Conservation (phyloP, 2,888 invertebrate genomes). For the Ochlodes sylvanus region DNA sequence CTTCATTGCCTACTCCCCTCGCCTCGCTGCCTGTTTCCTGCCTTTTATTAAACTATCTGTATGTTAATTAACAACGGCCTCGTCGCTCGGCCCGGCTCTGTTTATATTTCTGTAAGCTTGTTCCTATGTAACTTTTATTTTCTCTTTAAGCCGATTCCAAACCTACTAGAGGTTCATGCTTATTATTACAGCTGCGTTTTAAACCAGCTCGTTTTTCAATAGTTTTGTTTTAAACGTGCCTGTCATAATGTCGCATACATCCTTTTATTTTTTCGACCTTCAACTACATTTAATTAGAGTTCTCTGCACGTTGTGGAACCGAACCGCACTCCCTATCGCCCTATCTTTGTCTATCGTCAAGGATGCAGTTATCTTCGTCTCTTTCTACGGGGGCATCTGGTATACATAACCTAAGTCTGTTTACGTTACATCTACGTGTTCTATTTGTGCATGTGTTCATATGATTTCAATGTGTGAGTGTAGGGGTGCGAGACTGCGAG, state of each 20-base stretch:
- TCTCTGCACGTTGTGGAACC: conserved; percentile 75
- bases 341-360: conserved; percentile 65
- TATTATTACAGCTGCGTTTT: conserved; percentile 54
- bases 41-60: conserved; percentile 84
- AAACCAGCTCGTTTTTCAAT: conserved; percentile 44
- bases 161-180: conserved; percentile 24
- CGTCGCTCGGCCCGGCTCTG: conserved; percentile 64
- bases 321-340: conserved; percentile 64
- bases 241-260: conserved; percentile 55
- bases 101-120: conserved; percentile 77
- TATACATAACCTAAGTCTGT: conserved; percentile 81
- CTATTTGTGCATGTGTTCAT: conserved; percentile 50
- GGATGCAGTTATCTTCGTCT: conserved; percentile 65
- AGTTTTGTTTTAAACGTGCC: conserved; percentile 45
- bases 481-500: conserved; percentile 77
- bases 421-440: conserved; percentile 71
- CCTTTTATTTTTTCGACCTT: conserved; percentile 76
- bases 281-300: conserved; percentile 79
- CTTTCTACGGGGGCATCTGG: conserved; percentile 82
- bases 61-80: conserved; percentile 84
- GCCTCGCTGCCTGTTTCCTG: conserved; percentile 81
- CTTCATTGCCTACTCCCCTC: conserved; percentile 84
- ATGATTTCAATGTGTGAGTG: conserved; percentile 54
- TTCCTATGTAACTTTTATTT: conserved; percentile 63
- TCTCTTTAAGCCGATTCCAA: conserved; percentile 61